phyloP scores from a whole-genome alignment of 2,888 invertebrate species.

The Gortyna flavago region DNA sequence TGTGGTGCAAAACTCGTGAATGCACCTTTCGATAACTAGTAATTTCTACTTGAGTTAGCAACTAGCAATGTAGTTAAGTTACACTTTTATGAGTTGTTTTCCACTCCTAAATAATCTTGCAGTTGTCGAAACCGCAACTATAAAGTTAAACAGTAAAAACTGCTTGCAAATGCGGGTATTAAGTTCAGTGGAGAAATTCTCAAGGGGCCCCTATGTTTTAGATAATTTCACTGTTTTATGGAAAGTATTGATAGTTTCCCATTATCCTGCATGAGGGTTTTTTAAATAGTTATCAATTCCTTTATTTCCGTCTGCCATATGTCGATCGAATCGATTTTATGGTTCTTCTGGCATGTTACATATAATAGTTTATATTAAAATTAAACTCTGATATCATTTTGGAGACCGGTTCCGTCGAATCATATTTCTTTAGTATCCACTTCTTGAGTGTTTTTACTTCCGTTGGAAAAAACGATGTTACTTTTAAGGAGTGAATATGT shows the following conservation, averaged over 20 bases:
- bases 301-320: constrained; percentile 67
- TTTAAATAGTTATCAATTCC: constrained; percentile 75
- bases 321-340: constrained; percentile 63
- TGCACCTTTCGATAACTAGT: constrained; percentile 9
- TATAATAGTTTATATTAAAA: constrained; percentile 40
- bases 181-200: constrained; percentile 58
- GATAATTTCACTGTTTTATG: constrained; percentile 78
- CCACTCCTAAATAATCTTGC: constrained; percentile 33
- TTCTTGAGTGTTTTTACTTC: constrained; percentile 33
- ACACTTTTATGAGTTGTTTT: constrained; percentile 11
- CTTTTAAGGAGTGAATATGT: constrained; percentile 29
- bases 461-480: constrained; percentile 11
- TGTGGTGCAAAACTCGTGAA: constrained; percentile 9
- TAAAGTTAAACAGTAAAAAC: constrained; percentile 65
- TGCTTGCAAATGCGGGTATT: constrained; percentile 74
- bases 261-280: constrained; percentile 75
- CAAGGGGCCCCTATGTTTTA: constrained; percentile 78
- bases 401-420: constrained; percentile 51
- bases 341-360: constrained; percentile 43
- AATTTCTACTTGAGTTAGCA: background rate
- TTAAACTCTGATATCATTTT: constrained; percentile 40
- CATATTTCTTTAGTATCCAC: constrained; percentile 32
- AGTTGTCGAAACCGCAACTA: constrained; percentile 59
- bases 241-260: constrained; percentile 70
- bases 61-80: constrained; percentile 12